A percentile compares a stretch with the other conserved stretches of the same genome.
phyloP scores from a whole-genome alignment of 2,888 invertebrate genomes.

The Dasysyrphus tricinctus region DNA sequence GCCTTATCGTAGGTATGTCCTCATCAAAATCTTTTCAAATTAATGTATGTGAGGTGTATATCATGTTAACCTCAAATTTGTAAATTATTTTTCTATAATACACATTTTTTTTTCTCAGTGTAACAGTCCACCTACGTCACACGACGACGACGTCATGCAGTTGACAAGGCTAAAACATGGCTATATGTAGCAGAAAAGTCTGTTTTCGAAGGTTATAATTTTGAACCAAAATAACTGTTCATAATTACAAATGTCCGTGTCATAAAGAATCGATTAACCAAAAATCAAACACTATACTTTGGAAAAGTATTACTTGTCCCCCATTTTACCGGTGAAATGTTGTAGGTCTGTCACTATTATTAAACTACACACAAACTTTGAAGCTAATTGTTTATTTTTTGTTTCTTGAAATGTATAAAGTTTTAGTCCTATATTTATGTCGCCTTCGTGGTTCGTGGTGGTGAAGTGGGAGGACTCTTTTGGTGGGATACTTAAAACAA shows the following conservation, averaged over 20 bases:
- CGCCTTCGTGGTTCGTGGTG: background rate
- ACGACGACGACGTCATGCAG: background rate
- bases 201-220: constrained; percentile 43
- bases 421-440: background rate
- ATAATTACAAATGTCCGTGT: constrained; percentile 64
- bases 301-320: background rate
- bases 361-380: constrained; percentile 46
- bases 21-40: too few relatives aligned
- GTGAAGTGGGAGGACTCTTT: constrained; percentile 2
- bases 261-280: constrained; percentile 59
- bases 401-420: background rate
- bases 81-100: too few relatives aligned
- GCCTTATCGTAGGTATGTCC: too few relatives aligned
- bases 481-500: constrained; percentile 43
- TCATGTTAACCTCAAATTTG: too few relatives aligned
- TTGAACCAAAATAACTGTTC: constrained; percentile 49
- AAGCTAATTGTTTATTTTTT: constrained; percentile 48
- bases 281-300: constrained; percentile 36
- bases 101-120: background rate
- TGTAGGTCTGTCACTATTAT: constrained; percentile 46
- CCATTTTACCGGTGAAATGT: constrained; percentile 9
- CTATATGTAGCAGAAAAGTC: background rate
- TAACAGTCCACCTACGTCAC: background rate
- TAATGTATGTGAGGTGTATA: too few relatives aligned
- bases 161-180: constrained; percentile 1